A percentile compares a stretch with the other conserved stretches of the same genome.
phyloP scores from a whole-genome alignment of 2,113 vertebrate genomes.

The Phasianus colchicus region DNA sequence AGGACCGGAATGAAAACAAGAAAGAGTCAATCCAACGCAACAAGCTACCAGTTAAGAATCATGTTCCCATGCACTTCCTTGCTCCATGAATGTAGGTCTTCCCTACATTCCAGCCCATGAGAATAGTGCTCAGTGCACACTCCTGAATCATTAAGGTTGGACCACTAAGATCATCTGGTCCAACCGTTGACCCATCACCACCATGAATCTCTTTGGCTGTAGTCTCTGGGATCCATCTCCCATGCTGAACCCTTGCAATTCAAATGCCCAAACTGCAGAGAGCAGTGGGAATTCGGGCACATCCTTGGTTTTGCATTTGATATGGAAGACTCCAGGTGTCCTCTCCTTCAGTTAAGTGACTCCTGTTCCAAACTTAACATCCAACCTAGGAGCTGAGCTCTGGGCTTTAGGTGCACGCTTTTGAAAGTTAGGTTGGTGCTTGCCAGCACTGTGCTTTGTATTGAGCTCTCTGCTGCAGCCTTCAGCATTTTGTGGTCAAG shows the following conservation, averaged over 20 bases:
- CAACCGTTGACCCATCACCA: no score
- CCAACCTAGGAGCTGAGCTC: neutral
- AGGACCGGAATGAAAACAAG: constrained; percentile 7
- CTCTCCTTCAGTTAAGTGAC: neutral
- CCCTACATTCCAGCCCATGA: neutral
- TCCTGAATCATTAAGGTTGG: neutral
- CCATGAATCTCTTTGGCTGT: neutral
- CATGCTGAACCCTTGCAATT: neutral
- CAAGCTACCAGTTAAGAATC: neutral
- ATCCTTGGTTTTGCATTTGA: neutral
- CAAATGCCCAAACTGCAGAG: neutral
- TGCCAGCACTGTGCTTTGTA: neutral
- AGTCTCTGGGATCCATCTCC: neutral
- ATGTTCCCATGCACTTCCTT: fast-evolving
- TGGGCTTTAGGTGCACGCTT: neutral
- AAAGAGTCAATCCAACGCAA: neutral
- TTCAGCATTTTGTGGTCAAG: neutral
- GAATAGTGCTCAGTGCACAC: neutral
- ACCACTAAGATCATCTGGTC: neutral
- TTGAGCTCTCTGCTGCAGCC: neutral
- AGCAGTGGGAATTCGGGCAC: neutral
- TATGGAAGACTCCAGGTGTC: neutral
- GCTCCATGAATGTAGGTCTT: neutral
- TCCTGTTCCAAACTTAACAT: neutral
- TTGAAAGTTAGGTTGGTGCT: neutral